Evolutionary conservation across 2,888 invertebrate species (phyloP), one percentile per base, ranked within the genome.

Genomic region (Drosophila lacicola): DNA sequence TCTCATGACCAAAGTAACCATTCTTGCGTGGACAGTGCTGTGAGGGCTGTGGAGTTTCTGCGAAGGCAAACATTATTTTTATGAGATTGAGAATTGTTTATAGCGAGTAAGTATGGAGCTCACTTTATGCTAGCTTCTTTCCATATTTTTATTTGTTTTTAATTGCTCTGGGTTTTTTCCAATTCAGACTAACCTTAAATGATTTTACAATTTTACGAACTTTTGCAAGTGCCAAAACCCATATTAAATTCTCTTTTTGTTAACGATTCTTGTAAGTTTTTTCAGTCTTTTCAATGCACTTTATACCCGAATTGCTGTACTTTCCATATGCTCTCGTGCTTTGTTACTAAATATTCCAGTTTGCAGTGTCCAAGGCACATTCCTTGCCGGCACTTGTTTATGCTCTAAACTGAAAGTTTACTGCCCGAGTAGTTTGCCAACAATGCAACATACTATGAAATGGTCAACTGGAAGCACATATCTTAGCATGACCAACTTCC

Each of bases 1-100:
- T 95, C 88, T 96, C 96, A 91, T 97, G 97, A 0, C 96, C 95
- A 93, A 97, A 98, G 93, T 97, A 97, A 8, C 98, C 98, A 91
- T 98, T 95, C 91, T 95, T 95, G 54, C 97, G 95, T 0, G 95
- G 96, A 90, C 98, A 98, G 91, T 97, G 95, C 34, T 94, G 90
- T 0, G 95, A 93, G 0, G 96, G 94, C 70, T 95, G 95, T 0
- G 97, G 96, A 0, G 94, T 93, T 92, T 97, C 96, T 96, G 93
- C 55, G 90, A 89, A 14, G n/a, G 14, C 21, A 29, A 11, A 19
- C 17, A 61, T 19, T 8, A 8, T n/a, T 54, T 54, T 47, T 8
- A 29, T 8, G 29, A 29, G 29, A 29, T 29, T 25, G 25, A 25
- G 25, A 25, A 25, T 25, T 25, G 8, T 1, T 6, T 25, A 25